Percentiles rank a stretch among this genome's conserved stretches.
Evolutionary conservation across 2,888 invertebrate species (phyloP).

Genomic region (Ophion obscuratus): DNA sequence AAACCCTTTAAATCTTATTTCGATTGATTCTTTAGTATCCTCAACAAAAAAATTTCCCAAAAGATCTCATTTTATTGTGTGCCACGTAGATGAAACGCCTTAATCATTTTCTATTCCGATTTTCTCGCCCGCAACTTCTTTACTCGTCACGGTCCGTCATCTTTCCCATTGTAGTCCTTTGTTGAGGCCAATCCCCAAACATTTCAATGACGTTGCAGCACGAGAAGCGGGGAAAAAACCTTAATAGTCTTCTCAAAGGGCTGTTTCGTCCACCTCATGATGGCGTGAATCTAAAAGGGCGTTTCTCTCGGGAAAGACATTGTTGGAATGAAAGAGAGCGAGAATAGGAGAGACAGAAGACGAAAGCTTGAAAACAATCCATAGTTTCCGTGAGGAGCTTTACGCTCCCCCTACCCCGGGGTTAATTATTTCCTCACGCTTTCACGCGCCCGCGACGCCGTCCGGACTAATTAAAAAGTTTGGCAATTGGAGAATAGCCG

Average conservation of each 20-base stretch:
- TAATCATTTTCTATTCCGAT: neutral
- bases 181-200: conserved; percentile 22
- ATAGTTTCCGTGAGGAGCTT: conserved; percentile 49
- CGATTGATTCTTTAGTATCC: no score
- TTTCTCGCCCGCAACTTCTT: conserved; percentile 20
- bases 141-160: conserved; percentile 9
- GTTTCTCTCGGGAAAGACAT: neutral
- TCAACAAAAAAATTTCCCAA: neutral
- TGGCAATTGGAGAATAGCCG: conserved; percentile 69
- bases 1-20: no score
- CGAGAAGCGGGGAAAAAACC: conserved; percentile 18
- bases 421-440: conserved; percentile 67
- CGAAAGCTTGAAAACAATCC: conserved; percentile 19
- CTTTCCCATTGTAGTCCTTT: conserved; percentile 10
- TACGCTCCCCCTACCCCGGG: conserved; percentile 53
- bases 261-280: neutral
- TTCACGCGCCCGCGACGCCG: conserved; percentile 58
- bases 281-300: conserved; percentile 19
- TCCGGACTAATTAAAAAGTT: conserved; percentile 75
- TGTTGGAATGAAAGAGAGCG: neutral
- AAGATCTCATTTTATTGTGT: neutral
- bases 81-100: neutral
- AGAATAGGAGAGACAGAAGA: neutral
- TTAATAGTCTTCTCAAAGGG: conserved; percentile 30
- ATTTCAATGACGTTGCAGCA: conserved; percentile 37